These are phyloP conservation scores for Opisthocomus hoazin DNA, from an alignment of 2,113 vertebrate species.

Conservation along the genomic window DNA sequence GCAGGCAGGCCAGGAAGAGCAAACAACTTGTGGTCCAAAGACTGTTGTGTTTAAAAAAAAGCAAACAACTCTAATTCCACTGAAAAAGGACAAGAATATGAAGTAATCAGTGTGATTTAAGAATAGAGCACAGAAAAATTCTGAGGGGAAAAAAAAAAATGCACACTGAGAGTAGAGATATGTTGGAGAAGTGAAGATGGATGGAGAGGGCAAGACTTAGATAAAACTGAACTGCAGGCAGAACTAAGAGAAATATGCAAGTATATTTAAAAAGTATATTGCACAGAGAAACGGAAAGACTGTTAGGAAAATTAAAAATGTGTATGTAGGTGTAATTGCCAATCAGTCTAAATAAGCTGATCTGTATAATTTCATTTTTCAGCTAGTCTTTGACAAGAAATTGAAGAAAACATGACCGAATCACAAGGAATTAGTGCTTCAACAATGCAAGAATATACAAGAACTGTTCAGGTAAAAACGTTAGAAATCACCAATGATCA, in stretches of 20 bases:
- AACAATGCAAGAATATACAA: neutral
- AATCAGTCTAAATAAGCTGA: neutral
- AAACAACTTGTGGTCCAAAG: neutral
- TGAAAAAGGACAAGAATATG: neutral
- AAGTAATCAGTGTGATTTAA: neutral
- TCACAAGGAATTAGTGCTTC: neutral
- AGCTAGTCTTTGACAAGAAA: neutral
- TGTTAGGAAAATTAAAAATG: neutral
- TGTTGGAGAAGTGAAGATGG: neutral
- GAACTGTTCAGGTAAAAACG: neutral
- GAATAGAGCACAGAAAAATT: neutral
- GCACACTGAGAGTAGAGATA: neutral
- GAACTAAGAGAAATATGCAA: neutral
- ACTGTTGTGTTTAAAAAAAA: neutral
- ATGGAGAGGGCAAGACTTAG: neutral
- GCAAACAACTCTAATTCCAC: neutral
- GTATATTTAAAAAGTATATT: neutral
- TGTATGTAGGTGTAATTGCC: neutral
- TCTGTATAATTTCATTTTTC: slow-evolving; percentile 2
- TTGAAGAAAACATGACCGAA: neutral
- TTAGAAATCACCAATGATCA: neutral
- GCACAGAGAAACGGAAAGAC: neutral
- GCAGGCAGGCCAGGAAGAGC: neutral
- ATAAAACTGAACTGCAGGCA: neutral
- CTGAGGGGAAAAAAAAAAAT: neutral